Percentiles rank a stretch among this genome's conserved stretches.
Evolutionary conservation across 2,797 vertebrate genomes (phyloP).

Genomic region (Apogon talboti): DNA sequence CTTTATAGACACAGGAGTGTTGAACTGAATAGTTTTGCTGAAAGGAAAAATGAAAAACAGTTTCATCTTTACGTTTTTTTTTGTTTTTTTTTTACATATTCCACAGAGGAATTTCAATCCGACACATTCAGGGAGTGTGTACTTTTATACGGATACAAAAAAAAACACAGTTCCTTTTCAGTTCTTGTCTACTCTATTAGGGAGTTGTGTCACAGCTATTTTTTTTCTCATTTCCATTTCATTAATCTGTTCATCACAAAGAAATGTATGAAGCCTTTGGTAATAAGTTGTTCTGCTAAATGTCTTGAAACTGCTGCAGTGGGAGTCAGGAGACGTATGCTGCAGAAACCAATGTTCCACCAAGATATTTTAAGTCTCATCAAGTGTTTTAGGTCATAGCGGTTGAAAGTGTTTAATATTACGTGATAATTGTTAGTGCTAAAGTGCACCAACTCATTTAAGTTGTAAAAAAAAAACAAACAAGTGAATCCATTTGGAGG

Average conservation of each 20-base stretch:
- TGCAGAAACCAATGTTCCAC: slow-evolving; percentile 30
- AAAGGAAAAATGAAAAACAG: slow-evolving; percentile 31
- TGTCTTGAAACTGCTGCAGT: slow-evolving; percentile 51
- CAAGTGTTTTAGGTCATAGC: slow-evolving; percentile 5
- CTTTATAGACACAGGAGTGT: slow-evolving; percentile 12
- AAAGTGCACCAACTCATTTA: too few species aligned
- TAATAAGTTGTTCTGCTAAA: slow-evolving; percentile 67
- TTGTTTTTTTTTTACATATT: slow-evolving; percentile 27
- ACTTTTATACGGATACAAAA: slow-evolving; percentile 50
- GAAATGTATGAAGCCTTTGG: slow-evolving; percentile 66
- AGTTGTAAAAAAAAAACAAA: too few species aligned
- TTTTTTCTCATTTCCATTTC: slow-evolving; percentile 67
- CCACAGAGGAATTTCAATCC: slow-evolving; percentile 31
- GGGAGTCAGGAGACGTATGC: slow-evolving; percentile 45
- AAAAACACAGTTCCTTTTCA: slow-evolving; percentile 40
- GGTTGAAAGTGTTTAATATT: neutral
- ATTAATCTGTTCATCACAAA: slow-evolving; percentile 76
- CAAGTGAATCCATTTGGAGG: too few species aligned
- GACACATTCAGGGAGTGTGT: slow-evolving; percentile 27
- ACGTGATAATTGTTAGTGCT: neutral
- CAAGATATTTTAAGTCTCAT: slow-evolving; percentile 29
- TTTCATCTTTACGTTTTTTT: slow-evolving; percentile 13
- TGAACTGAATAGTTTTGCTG: slow-evolving; percentile 7
- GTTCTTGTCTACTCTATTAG: slow-evolving; percentile 47
- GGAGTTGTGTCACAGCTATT: slow-evolving; percentile 50